Evolutionary conservation across 2,888 invertebrate species (phyloP).

Genomic region (Biston stratarius): DNA sequence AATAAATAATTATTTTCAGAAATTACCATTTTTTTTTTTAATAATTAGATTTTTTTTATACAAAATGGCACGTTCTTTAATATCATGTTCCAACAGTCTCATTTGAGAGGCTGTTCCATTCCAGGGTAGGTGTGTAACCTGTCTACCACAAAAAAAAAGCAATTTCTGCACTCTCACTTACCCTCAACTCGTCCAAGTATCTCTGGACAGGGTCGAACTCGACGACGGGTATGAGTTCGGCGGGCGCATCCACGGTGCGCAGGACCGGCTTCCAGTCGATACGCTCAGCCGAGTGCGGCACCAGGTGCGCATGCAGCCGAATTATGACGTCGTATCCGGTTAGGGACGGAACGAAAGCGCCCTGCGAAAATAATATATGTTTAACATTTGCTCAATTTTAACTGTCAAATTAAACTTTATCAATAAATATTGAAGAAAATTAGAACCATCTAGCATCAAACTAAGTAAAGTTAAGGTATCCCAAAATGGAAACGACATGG

Average conservation of each 20-base stretch:
- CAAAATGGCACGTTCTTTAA: too few species aligned
- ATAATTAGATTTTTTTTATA: too few species aligned
- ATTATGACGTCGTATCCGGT: slow-evolving; percentile 92
- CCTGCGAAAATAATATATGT: slow-evolving; percentile 51
- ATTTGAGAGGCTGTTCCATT: too few species aligned
- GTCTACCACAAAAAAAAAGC: too few species aligned
- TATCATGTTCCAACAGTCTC: too few species aligned
- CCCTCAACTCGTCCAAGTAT: slow-evolving; percentile 91
- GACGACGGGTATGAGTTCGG: slow-evolving; percentile 88
- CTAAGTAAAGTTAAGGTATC: neutral
- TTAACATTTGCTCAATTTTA: neutral
- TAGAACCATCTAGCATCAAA: neutral
- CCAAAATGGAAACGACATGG: too few species aligned
- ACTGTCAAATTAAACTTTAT: too few species aligned
- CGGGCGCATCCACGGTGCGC: slow-evolving; percentile 46
- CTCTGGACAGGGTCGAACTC: slow-evolving; percentile 91
- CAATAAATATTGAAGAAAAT: neutral
- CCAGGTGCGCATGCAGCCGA: slow-evolving; percentile 84
- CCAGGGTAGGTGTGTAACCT: too few species aligned
- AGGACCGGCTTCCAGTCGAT: slow-evolving; percentile 50
- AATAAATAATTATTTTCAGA: too few species aligned
- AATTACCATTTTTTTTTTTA: too few species aligned
- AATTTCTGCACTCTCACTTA: slow-evolving; percentile 65
- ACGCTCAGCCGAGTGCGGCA: slow-evolving; percentile 71
- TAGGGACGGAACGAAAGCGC: slow-evolving; percentile 71